Conservation (phyloP, 1,140 invertebrate genomes). For the Marisa cornuarietis region DNA sequence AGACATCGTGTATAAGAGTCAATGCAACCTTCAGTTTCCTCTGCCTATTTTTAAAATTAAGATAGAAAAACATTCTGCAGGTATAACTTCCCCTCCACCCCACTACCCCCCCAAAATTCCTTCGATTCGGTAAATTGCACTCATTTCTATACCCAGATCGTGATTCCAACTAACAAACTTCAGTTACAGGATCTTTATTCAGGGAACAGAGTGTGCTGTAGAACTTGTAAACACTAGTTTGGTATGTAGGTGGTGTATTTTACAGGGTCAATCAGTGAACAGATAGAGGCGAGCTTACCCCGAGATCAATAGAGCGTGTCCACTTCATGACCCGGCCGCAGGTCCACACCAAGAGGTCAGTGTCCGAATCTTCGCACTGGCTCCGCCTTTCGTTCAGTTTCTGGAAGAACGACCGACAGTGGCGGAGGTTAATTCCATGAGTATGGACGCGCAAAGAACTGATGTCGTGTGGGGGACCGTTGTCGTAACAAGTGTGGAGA, state of each 20-base stretch:
- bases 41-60: too few species aligned
- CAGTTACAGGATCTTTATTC: background rate
- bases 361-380: constrained; percentile 86
- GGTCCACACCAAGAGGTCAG: constrained; percentile 93
- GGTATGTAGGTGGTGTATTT: too few species aligned
- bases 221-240: too few species aligned
- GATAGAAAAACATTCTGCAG: too few species aligned
- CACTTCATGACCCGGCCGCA: constrained; percentile 92
- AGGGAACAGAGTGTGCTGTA: background rate
- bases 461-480: too few species aligned
- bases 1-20: background rate
- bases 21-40: background rate
- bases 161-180: background rate
- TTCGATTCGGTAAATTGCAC: background rate
- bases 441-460: too few species aligned
- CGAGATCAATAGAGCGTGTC: constrained; percentile 90
- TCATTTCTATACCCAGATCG: background rate
- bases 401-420: constrained; percentile 65
- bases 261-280: background rate
- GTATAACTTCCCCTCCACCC: background rate
- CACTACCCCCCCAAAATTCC: too few species aligned
- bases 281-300: constrained; percentile 52
- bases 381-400: constrained; percentile 85
- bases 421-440: too few species aligned
- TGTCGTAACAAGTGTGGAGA: too few species aligned